These are phyloP conservation scores for Sebastes vulpes DNA, from an alignment of 2,797 vertebrate genomes.

Conservation along the genomic window DNA sequence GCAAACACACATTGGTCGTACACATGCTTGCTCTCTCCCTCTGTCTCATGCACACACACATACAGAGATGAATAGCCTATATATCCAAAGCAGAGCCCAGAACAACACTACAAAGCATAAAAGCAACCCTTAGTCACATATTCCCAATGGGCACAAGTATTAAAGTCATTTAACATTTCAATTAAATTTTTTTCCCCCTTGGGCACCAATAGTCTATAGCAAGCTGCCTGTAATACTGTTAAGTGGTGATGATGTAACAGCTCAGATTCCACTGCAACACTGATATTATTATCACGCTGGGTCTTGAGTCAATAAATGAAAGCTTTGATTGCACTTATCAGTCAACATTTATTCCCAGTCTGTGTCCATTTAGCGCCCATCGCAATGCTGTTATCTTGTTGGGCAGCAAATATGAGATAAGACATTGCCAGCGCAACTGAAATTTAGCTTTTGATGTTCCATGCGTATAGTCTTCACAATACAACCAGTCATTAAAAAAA, in stretches of 20 bases:
- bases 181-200: slow-evolving; percentile 39
- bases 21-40: background rate
- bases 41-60: background rate
- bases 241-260: slow-evolving; percentile 76
- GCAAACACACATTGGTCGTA: background rate
- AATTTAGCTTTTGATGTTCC: slow-evolving; percentile 20
- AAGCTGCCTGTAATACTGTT: slow-evolving; percentile 62
- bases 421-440: background rate
- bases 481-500: slow-evolving; percentile 16
- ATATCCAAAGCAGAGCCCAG: background rate
- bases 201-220: slow-evolving; percentile 44
- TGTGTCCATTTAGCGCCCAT: slow-evolving; percentile 46
- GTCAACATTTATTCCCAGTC: slow-evolving; percentile 62
- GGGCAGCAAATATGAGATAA: slow-evolving; percentile 32
- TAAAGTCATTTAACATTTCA: slow-evolving; percentile 77
- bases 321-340: slow-evolving; percentile 74
- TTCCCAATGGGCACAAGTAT: slow-evolving; percentile 57
- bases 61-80: background rate
- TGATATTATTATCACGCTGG: slow-evolving; percentile 51
- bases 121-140: slow-evolving; percentile 37
- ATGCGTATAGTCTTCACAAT: background rate
- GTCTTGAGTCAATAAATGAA: slow-evolving; percentile 67
- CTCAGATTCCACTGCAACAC: slow-evolving; percentile 62
- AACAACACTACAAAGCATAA: slow-evolving; percentile 23
- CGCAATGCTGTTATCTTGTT: slow-evolving; percentile 42